phyloP scores from a whole-genome alignment of 2,888 invertebrate species.

The Dromius quadrimaculatus region DNA sequence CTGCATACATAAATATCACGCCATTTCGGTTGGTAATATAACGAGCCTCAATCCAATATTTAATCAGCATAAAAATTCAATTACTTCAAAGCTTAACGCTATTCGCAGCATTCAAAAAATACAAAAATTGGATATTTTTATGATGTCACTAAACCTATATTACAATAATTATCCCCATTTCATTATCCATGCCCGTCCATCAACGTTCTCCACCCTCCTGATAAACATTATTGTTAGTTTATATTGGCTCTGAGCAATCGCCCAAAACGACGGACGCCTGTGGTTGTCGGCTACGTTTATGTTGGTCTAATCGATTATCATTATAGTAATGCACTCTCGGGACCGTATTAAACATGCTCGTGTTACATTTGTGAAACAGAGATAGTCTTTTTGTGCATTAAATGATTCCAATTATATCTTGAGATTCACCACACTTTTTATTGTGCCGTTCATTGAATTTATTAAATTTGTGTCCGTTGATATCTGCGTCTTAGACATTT shows the following conservation, averaged over 20 bases:
- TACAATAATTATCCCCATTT: background rate
- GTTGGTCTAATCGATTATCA: conserved; percentile 49
- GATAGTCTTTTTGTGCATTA: too few species aligned
- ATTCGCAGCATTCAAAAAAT: background rate
- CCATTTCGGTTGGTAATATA: too few species aligned
- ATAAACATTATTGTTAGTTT: background rate
- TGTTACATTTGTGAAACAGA: too few species aligned
- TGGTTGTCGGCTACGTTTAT: conserved; percentile 41
- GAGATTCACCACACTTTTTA: too few species aligned
- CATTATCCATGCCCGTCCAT: background rate
- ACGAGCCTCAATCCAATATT: too few species aligned
- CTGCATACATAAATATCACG: too few species aligned
- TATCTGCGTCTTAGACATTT: too few species aligned
- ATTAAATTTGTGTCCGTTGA: too few species aligned
- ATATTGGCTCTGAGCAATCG: conserved; percentile 3
- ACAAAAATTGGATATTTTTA: background rate
- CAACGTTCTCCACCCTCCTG: background rate
- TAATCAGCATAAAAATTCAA: too few species aligned
- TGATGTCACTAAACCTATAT: background rate
- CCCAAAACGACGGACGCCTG: conserved; percentile 32
- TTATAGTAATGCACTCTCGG: conserved; percentile 48
- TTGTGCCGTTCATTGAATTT: too few species aligned
- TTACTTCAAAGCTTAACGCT: too few species aligned
- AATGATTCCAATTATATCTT: too few species aligned
- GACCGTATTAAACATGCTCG: conserved; percentile 43